Conservation (phyloP, 1,140 invertebrate species). For the Polyergus mexicanus region DNA sequence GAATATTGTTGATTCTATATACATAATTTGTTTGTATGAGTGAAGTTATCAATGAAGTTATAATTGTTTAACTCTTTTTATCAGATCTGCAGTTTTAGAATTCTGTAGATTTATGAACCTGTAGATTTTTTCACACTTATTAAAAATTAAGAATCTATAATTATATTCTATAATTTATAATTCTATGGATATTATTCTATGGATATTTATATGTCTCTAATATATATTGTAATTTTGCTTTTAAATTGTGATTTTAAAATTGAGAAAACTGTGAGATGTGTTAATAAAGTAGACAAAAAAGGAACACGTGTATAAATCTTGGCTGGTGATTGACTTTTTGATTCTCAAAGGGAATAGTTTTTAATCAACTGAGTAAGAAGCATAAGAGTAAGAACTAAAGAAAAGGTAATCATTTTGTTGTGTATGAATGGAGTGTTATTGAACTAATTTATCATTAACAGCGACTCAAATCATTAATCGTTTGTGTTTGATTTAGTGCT, state of each 20-base stretch:
- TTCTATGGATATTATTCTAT: neutral
- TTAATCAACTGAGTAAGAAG: slow-evolving; percentile 73
- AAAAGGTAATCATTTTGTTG: slow-evolving; percentile 81
- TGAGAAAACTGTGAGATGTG: slow-evolving; percentile 80
- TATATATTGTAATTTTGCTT: slow-evolving; percentile 63
- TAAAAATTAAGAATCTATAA: neutral
- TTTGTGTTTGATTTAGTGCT: slow-evolving; percentile 79
- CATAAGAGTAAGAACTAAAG: too few species aligned
- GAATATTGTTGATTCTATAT: neutral
- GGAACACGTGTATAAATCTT: slow-evolving; percentile 71
- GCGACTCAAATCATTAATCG: slow-evolving; percentile 75
- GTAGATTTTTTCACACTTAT: neutral
- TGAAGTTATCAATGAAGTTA: neutral
- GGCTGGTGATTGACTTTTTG: slow-evolving; percentile 80
- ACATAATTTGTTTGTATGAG: neutral
- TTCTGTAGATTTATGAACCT: neutral
- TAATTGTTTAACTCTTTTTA: neutral
- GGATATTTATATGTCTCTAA: slow-evolving; percentile 65
- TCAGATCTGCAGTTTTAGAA: slow-evolving; percentile 12
- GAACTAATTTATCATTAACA: slow-evolving; percentile 81
- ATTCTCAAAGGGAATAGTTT: slow-evolving; percentile 73
- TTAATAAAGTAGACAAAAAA: slow-evolving; percentile 82
- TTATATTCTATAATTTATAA: slow-evolving; percentile 9
- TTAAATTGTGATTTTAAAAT: slow-evolving; percentile 69
- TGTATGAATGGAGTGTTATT: slow-evolving; percentile 82